Evolutionary conservation across 2,797 vertebrate genomes (phyloP), one percentile per base, ranked within the genome.

Genomic region (Alca torda): DNA sequence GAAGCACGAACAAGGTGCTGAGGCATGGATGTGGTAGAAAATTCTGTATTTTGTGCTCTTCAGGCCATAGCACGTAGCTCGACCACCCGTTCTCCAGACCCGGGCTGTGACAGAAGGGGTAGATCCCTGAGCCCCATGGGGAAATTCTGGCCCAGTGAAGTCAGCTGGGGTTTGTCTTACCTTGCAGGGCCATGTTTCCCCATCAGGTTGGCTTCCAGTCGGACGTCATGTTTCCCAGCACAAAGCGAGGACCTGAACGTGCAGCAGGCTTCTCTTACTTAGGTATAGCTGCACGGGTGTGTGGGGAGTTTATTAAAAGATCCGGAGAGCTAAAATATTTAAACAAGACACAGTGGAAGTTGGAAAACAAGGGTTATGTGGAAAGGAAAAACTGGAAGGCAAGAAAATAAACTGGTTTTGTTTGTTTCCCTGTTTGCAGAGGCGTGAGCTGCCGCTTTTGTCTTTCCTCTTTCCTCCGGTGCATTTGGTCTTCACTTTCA

Each of bases 151-250:
- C 45, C 17, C 19, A 26, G 12, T 31, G 18, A 54, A 59, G 6
- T 41, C 41, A 17, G 16, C 1, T 28, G 37, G 21, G 5, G 5
- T 31, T 92, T 83, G 72, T 1, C 28, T 51, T 43, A 60, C 79
- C 69, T 81, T 6, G 23, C 5, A 37, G 60, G 46, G 16, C 39
- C 54, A 18, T 12, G 39, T 59, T 65, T 43, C 35, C 37, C 13
- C 5, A 2, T 48, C 56, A 75, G 80, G 30, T 72, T 72, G 45
- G 30, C 25, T 81, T 50, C n/a, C 23, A 5, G 13, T 9, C 1
- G 1, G 37, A n/a, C 28, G 39, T 26, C 23, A 7, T 0, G 0
- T 72, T 85, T 80, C 57, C 64, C 72, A 61, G 53, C 8, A 3
- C 5, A 25, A 77, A 68, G 10, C 0, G 3, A 76, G 50, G 69